These are phyloP conservation scores for Cryptotis parvus DNA, from an alignment of 2,113 vertebrate species.

Conservation along the genomic window DNA sequence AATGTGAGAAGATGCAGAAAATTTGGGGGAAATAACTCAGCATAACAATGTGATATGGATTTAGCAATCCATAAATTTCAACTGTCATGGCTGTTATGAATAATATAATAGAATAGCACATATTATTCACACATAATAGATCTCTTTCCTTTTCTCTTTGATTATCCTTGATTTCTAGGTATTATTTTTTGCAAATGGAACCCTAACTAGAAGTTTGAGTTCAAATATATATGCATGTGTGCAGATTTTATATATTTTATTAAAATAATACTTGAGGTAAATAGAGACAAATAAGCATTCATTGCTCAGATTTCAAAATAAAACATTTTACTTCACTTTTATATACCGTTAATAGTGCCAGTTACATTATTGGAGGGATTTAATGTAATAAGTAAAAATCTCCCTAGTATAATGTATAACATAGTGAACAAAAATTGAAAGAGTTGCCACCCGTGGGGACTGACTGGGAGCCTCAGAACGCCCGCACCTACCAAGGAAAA, in stretches of 20 bases:
- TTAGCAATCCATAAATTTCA: neutral
- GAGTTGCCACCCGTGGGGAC: too few species aligned
- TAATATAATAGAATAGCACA: neutral
- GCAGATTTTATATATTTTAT: neutral
- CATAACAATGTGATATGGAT: neutral
- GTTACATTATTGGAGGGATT: neutral
- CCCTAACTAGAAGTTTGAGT: neutral
- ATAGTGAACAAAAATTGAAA: neutral
- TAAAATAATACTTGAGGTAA: neutral
- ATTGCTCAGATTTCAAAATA: neutral
- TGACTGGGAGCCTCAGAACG: too few species aligned
- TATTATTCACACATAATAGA: neutral
- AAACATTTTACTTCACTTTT: neutral
- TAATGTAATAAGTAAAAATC: slow-evolving; percentile 26
- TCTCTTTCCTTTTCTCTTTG: slow-evolving; percentile 4
- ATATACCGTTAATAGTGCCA: neutral
- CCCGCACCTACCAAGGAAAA: too few species aligned
- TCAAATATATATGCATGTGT: neutral
- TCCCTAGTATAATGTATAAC: neutral
- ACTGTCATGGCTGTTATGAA: slow-evolving; percentile 17
- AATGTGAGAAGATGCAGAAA: neutral
- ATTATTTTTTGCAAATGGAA: neutral
- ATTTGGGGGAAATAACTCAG: neutral
- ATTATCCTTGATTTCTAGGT: neutral
- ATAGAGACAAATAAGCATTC: neutral